Evolutionary conservation across 2,113 vertebrate genomes (phyloP), one percentile per base, ranked within the genome.

Genomic region (Synchiropus splendidus): DNA sequence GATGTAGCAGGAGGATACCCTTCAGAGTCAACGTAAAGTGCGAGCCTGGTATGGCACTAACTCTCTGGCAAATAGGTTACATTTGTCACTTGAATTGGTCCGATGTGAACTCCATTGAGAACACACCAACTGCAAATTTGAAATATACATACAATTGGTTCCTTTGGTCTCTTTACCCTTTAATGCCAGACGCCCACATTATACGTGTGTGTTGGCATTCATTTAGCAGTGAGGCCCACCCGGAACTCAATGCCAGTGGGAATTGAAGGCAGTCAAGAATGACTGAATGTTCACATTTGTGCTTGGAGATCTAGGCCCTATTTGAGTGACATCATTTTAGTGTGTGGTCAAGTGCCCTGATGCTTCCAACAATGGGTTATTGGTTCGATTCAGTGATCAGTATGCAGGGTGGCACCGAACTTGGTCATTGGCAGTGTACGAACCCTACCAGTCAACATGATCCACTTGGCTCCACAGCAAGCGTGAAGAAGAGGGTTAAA

Each of bases 271-370:
- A 80, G 79, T 74, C 67, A 67, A 76, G 74, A 74, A 75, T 76
- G 70, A 72, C 70, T 77, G 79, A 80, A 83, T 69, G 77, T 54
- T 78, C 74, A 72, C 61, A 76, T 77, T 82, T 77, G 76, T 72
- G 64, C 49, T 32, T 9, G 44, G 57, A 72, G 76, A 82, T 80
- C 75, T 61, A 62, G 54, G 54, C 58, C 61, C 75, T 85, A 83
- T 82, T 37, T 43, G 9, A 43, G 27, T 51, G 56, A 61, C 36
- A 9, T 58, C 50, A 61, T 30, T 17, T 16, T 9, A 35, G 16
- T 21, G 12, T 39, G 36, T 31, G n/a, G n/a, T n/a, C n/a, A n/a
- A n/a, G n/a, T n/a, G n/a, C n/a, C n/a, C n/a, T n/a, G n/a, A n/a
- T n/a, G n/a, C n/a, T n/a, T n/a, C n/a, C n/a, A n/a, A n/a, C n/a